Evolutionary conservation across 2,888 invertebrate species (phyloP), one percentile per base, ranked within the genome.

Genomic region (Chymomyza fuscimana): DNA sequence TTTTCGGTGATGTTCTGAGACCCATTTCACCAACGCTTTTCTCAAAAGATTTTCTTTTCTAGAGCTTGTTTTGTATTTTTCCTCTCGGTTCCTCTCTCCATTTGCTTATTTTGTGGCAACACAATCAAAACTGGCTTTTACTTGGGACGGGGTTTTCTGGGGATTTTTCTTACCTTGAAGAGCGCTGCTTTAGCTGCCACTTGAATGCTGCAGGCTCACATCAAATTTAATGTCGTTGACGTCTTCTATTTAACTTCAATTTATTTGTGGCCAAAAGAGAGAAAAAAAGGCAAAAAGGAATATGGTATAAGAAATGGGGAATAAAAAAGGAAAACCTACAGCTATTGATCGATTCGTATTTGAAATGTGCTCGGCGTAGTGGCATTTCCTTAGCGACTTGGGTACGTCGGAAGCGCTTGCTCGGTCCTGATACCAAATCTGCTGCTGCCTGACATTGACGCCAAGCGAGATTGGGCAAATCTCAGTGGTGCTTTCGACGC

Each of bases 211-310:
- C 40, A 46, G 12, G 40, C 40, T 64, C 54, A n/a, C 80, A 80
- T 82, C 78, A 82, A 74, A 76, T 82, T 84, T 78, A 80, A 86
- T 82, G 88, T 70, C 76, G 83, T 81, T 73, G 77, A 82, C 80
- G 82, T 85, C 86, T 76, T 72, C 87, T 85, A 82, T 88, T 82
- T 80, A 80, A 86, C 77, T 85, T 85, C 80, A 82, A 87, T 88
- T 85, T 85, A 87, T 85, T 85, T 88, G 88, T 72, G 86, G 71
- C 67, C 71, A 51, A 78, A 69, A 67, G 67, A 70, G 32, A 32
- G 32, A 32, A 32, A 32, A 80, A 58, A 60, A n/a, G 15, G 32
- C 36, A n/a, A 60, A 32, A 60, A 54, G 22, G 10, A 54, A 9
- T 70, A 75, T 74, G 70, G 74, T 77, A 32, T 32, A 32, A 32